Evolutionary conservation across 2,113 vertebrate species (phyloP), one percentile per base, ranked within the genome.

Genomic region (Coregonus clupeaformis): DNA sequence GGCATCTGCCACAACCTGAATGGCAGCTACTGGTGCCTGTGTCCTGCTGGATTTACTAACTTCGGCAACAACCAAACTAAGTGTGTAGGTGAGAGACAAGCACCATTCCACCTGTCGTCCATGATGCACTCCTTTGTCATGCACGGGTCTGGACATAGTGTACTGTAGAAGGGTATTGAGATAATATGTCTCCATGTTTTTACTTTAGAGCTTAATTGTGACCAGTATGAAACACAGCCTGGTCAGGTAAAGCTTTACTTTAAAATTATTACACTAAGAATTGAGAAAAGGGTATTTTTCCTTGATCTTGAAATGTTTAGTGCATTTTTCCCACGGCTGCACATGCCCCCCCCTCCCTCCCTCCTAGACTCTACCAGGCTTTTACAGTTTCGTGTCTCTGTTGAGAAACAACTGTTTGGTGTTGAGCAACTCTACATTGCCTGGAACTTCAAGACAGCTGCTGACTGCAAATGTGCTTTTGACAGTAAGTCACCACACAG

Each of bases 401-500:
- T 13, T 66, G 13, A 32, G 6, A 66, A 20, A 66, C 29, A 29
- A 20, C 6, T 66, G 64, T 66, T 32, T 66, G 64, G 16, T 52
- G 49, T 52, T 52, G 16, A 52, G 0, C 4, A 52, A 1, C 49
- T 18, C 49, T 52, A 5, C 12, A 2, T 7, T 7, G 14, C 0
- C 64, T 30, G 12, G 3, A 30, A 1, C 7, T 4, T 7, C 29
- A 66, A 16, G 3, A 29, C 27, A 1, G 36, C 36, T 11, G 36
- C 0, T 9, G 29, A 32, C 64, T 27, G 62, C 25, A 27, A 12
- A 64, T 14, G 4, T 4, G 13, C 25, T 27, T 29, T 66, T 66
- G 13, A 29, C 22, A 64, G 62, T 64, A 64, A 64, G 62, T 64
- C n/a, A 60, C n/a, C 57, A 60, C 57, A 60, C 57, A 60, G 12